Conservation (phyloP, 2,797 vertebrate genomes). For the Pseudochromis fuscus region DNA sequence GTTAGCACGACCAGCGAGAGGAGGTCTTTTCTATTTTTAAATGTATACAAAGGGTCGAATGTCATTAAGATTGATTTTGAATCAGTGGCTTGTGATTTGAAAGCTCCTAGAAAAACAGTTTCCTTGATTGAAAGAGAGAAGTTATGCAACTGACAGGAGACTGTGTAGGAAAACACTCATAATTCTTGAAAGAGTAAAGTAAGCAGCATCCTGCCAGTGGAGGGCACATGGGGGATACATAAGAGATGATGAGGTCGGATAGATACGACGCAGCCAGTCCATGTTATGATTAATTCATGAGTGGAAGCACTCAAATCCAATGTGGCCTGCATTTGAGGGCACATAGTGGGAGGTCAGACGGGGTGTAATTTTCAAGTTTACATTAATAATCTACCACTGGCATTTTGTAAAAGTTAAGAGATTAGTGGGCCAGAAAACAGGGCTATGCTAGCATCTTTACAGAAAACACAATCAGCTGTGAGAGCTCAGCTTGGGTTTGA, state of each 20-base stretch:
- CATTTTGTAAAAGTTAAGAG: slow-evolving; percentile 30
- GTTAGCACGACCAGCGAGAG: neutral
- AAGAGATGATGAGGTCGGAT: slow-evolving; percentile 32
- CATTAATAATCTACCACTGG: slow-evolving; percentile 29
- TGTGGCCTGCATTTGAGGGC: neutral
- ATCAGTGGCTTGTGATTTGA: neutral
- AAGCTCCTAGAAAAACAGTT: neutral
- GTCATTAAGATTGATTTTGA: slow-evolving; percentile 7
- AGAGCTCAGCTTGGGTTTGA: neutral
- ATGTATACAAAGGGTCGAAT: neutral
- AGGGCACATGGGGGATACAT: slow-evolving; percentile 26
- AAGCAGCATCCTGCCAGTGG: slow-evolving; percentile 24
- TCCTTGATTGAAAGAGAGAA: slow-evolving; percentile 8
- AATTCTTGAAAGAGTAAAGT: slow-evolving; percentile 33
- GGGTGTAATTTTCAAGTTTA: slow-evolving; percentile 23
- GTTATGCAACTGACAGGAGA: slow-evolving; percentile 7
- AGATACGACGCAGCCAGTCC: slow-evolving; percentile 13
- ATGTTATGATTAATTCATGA: slow-evolving; percentile 45
- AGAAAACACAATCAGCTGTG: neutral
- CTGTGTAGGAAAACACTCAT: slow-evolving; percentile 15
- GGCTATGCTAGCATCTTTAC: neutral
- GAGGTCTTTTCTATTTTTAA: neutral
- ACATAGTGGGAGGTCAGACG: slow-evolving; percentile 16
- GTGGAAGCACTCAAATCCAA: slow-evolving; percentile 33
- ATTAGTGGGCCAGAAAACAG: neutral